A percentile compares a stretch with the other conserved stretches of the same genome.
Conservation (phyloP, 2,797 vertebrate genomes). For the Meriones psammophilus region DNA sequence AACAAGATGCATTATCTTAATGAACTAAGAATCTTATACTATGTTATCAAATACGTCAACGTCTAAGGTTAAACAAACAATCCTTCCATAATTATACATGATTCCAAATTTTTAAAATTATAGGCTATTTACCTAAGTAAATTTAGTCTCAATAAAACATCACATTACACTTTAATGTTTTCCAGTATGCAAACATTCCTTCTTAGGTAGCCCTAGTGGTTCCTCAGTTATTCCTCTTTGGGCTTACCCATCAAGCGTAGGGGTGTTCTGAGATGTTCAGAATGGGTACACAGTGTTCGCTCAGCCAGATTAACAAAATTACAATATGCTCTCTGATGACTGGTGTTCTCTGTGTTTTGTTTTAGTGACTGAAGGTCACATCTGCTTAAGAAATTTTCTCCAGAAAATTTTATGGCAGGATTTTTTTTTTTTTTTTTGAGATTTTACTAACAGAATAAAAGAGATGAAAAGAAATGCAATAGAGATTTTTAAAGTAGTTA, state of each 20-base stretch:
- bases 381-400: neutral
- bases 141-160: neutral
- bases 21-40: neutral
- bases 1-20: neutral
- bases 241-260: slow-evolving; percentile 26
- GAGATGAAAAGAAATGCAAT: neutral
- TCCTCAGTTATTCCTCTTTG: neutral
- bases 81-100: neutral
- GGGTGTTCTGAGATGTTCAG: neutral
- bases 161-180: neutral
- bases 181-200: neutral
- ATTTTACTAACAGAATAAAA: slow-evolving; percentile 52
- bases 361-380: neutral
- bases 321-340: neutral
- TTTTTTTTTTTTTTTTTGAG: neutral
- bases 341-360: neutral
- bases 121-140: neutral
- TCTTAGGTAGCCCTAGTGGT: neutral
- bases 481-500: neutral
- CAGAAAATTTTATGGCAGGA: neutral
- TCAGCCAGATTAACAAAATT: neutral
- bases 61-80: neutral
- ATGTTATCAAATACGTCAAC: neutral
- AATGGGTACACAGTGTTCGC: neutral
- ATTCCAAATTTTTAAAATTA: neutral